Evolutionary conservation across 2,888 invertebrate species (phyloP).

Genomic region (Glaucopsyche alexis): DNA sequence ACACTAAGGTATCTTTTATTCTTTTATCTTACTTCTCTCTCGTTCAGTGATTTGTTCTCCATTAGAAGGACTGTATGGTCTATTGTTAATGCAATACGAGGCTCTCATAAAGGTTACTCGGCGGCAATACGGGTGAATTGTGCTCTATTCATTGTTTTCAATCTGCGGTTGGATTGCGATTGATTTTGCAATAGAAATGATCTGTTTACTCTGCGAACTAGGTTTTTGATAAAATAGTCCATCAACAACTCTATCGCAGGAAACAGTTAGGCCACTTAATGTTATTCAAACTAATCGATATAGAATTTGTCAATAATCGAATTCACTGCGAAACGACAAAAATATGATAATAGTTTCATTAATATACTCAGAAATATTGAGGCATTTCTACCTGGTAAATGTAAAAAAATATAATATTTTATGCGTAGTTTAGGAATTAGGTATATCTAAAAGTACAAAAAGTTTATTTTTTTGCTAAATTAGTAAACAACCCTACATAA

Average conservation of each 20-base stretch:
- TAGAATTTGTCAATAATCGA: background rate
- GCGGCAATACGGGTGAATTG: constrained; percentile 7
- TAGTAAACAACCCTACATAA: too few relatives aligned
- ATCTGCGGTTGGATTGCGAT: background rate
- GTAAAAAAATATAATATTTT: too few relatives aligned
- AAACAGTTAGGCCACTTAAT: background rate
- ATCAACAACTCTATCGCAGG: background rate
- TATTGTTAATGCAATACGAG: background rate
- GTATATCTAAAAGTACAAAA: too few relatives aligned
- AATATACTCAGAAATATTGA: too few relatives aligned
- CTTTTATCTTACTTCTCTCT: background rate
- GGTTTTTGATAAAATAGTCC: background rate
- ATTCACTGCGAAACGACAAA: too few relatives aligned
- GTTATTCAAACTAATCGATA: background rate
- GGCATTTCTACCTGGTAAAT: too few relatives aligned
- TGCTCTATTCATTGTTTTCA: background rate
- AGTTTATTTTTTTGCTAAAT: too few relatives aligned
- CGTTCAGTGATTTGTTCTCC: background rate
- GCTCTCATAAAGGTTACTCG: background rate
- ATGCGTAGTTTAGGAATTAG: too few relatives aligned
- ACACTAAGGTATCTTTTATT: too few relatives aligned
- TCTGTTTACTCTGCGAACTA: background rate
- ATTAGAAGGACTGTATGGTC: background rate
- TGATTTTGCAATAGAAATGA: constrained; percentile 5
- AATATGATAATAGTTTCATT: too few relatives aligned